Evolutionary conservation across 23 tunicate genomes (phyloP).

Genomic region (Corella eumyota): DNA sequence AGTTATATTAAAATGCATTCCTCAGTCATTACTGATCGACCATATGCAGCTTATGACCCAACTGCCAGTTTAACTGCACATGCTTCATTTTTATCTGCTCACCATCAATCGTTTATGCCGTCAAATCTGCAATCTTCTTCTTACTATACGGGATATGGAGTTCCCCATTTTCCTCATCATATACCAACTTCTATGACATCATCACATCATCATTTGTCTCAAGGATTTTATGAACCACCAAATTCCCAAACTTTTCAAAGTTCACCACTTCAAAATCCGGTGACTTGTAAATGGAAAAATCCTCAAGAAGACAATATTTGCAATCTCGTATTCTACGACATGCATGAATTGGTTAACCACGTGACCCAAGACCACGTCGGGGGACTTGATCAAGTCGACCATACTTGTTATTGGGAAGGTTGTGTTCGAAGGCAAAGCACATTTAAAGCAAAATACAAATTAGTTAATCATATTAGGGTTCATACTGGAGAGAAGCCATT

Average conservation of each 20-base stretch:
- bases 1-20: constrained; percentile 4
- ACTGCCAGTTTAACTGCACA: constrained; percentile 10
- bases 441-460: constrained; percentile 76
- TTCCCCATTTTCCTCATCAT: constrained; percentile 4
- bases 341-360: constrained; percentile 52
- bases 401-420: constrained; percentile 71
- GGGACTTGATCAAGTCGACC: constrained; percentile 58
- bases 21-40: constrained; percentile 3
- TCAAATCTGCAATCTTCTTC: not conserved
- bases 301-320: constrained; percentile 18
- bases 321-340: constrained; percentile 16
- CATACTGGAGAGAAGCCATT: constrained; percentile 65
- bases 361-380: constrained; percentile 56
- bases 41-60: constrained; percentile 25
- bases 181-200: not conserved
- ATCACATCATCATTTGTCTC: not conserved
- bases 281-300: constrained; percentile 42
- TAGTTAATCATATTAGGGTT: constrained; percentile 67
- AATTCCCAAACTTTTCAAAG: not conserved
- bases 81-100: constrained; percentile 1
- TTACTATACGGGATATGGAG: constrained; percentile 9
- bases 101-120: not conserved
- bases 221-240: not conserved
- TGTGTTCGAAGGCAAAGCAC: constrained; percentile 29
- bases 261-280: not conserved